Evolutionary conservation across 1,140 invertebrate species (phyloP).

Genomic region (Trichonephila inaurata): DNA sequence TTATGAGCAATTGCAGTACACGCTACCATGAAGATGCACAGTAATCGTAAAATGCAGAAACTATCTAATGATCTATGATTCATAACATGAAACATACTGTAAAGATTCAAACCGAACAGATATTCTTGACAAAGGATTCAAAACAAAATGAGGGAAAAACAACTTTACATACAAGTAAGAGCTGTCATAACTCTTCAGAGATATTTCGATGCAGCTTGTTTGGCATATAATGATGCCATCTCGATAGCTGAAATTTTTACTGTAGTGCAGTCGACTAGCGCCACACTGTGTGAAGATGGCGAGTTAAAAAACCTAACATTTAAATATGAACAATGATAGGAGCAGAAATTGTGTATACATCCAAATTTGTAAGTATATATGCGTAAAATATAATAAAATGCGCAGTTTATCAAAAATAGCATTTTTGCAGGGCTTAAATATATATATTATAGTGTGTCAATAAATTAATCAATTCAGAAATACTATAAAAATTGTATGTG

Average conservation of each 20-base stretch:
- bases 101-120: background rate
- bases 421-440: too few species aligned
- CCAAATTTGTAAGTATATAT: too few species aligned
- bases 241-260: background rate
- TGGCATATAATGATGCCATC: background rate
- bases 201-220: background rate
- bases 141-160: background rate
- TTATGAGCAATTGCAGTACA: background rate
- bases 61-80: background rate
- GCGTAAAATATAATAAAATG: too few species aligned
- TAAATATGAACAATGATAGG: too few species aligned
- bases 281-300: conserved; percentile 42
- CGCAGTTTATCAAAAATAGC: too few species aligned
- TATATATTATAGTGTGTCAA: too few species aligned
- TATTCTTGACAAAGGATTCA: background rate
- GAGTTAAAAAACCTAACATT: conserved; percentile 34
- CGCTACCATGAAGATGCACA: background rate
- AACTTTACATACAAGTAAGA: background rate
- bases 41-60: background rate
- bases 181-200: background rate
- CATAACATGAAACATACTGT: background rate
- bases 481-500: too few species aligned
- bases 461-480: too few species aligned
- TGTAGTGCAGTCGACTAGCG: conserved; percentile 36
- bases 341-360: too few species aligned